phyloP scores from a whole-genome alignment of 2,888 invertebrate genomes.

The Microctonus hyperodae region DNA sequence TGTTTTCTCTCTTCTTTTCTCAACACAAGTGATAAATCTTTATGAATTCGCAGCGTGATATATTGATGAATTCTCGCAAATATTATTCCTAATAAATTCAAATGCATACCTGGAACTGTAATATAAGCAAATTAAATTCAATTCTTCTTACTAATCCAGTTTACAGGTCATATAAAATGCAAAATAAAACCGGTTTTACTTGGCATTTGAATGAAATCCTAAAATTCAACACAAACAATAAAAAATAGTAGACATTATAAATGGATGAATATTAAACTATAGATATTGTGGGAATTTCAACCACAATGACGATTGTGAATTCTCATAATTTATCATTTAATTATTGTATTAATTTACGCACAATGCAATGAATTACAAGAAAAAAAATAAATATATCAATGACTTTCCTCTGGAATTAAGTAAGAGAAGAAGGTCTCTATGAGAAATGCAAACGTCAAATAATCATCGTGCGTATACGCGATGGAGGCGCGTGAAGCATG shows the following conservation, averaged over 20 bases:
- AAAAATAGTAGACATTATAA: too few species aligned
- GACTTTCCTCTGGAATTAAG: background rate
- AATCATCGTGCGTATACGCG: background rate
- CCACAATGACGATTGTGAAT: background rate
- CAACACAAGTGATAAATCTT: background rate
- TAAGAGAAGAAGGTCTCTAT: background rate
- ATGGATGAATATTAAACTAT: too few species aligned
- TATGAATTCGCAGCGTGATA: too few species aligned
- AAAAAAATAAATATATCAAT: background rate
- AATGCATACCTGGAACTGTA: background rate
- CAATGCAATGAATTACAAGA: background rate
- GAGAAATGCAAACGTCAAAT: background rate
- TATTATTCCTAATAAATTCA: too few species aligned
- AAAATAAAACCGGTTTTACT: too few species aligned
- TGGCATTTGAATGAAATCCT: too few species aligned
- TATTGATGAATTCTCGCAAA: too few species aligned
- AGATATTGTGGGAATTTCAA: background rate
- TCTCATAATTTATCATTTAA: background rate
- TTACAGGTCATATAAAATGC: too few species aligned
- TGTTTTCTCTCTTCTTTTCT: background rate
- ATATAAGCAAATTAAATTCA: background rate
- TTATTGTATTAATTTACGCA: background rate
- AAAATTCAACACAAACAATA: too few species aligned
- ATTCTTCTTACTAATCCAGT: background rate
- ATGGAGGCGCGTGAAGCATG: slow-evolving; percentile 25